phyloP scores from a whole-genome alignment of 1,140 invertebrate genomes.

The Polypedilum vanderplanki region DNA sequence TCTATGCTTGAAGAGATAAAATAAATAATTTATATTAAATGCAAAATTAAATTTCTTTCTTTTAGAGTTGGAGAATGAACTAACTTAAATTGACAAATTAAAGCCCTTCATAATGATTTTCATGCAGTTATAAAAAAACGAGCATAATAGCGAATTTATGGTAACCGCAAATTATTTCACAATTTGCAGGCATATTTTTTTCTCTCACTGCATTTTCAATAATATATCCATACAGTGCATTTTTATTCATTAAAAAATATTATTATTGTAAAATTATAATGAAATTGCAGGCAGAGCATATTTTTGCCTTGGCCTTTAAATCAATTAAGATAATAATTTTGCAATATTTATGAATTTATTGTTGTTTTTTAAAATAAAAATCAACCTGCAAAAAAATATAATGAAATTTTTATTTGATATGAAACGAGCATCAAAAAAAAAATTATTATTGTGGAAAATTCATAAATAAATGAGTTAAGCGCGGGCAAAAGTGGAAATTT shows the following conservation, averaged over 20 bases:
- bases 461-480: too few species aligned
- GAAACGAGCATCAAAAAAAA: neutral
- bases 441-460: too few species aligned
- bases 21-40: slow-evolving; percentile 32
- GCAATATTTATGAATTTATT: slow-evolving; percentile 14
- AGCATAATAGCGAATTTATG: slow-evolving; percentile 13
- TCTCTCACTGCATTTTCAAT: neutral
- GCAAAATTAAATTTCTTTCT: slow-evolving; percentile 31
- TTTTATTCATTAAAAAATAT: neutral
- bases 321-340: slow-evolving; percentile 20
- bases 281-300: slow-evolving; percentile 11
- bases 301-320: slow-evolving; percentile 17
- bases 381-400: neutral
- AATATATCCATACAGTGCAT: neutral
- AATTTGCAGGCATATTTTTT: slow-evolving; percentile 14
- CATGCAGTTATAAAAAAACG: neutral
- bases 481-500: neutral
- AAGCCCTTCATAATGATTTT: slow-evolving; percentile 24
- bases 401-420: slow-evolving; percentile 14
- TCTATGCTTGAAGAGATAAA: slow-evolving; percentile 31
- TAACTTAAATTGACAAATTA: slow-evolving; percentile 1
- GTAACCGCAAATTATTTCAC: slow-evolving; percentile 12
- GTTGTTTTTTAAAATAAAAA: neutral
- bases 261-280: slow-evolving; percentile 15
- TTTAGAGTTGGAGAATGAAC: neutral